Evolutionary conservation across 2,888 invertebrate species (phyloP), one percentile per base, ranked within the genome.

Genomic region (Ischnura elegans): DNA sequence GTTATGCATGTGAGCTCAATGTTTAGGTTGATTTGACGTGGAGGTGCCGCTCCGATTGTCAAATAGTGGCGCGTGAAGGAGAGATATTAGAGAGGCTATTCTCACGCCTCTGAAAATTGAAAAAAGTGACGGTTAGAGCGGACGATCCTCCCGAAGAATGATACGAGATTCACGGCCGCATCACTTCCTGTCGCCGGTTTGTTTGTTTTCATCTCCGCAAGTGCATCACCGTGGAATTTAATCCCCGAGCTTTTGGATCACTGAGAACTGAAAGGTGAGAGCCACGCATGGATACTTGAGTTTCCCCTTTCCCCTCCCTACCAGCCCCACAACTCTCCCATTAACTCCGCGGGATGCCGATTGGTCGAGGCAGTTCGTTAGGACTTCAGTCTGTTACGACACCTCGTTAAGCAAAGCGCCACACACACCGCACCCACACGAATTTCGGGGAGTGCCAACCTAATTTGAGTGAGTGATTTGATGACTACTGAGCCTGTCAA

Each of bases 341-440:
- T 46, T 36, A 87, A 51, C 55, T 42, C 87, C 87, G 55, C 87
- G 87, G 55, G 36, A 43, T 43, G 55, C 61, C 21, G n/a, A 90
- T 90, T 66, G 90, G 90, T 55, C 55, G 87, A 55, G 5, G 46
- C 29, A 76, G 76, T 29, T 76, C 10, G 25, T 19, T 10, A 36
- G 76, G 25, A n/a, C 45, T 42, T 2, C 4, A 87, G 55, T 36
- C 55, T 36, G 55, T 90, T 90, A 61, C 90, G 61, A 90, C 42
- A 90, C 43, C 43, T 61, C 90, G 55, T 45, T 43, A 55, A 43
- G 86, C 25, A 10, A n/a, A 43, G 43, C 45, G 43, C 55, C 47
- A 47, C 13, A 13, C 16, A 13, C 61, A 66, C 90, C 90, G 90
- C 90, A 61, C 90, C 90, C 90, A 45, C 13, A 42, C 90, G 46